Percentiles rank a stretch among this genome's conserved stretches.
These are phyloP conservation scores for Arnoldichthys spilopterus DNA, from an alignment of 2,797 vertebrate genomes.

Conservation along the genomic window DNA sequence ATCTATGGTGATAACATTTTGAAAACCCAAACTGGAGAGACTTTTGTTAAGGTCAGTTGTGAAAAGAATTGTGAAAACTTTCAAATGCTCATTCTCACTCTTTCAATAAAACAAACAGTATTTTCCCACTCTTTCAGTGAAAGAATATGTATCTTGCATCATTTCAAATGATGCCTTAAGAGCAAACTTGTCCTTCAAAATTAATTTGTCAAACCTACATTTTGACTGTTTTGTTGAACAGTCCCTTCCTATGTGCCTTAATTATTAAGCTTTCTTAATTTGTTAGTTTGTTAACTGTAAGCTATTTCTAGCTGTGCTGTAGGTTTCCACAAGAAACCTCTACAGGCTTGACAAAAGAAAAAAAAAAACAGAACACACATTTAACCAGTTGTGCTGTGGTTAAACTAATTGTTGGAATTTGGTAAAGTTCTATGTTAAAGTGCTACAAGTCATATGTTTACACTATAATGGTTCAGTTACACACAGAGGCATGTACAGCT, in stretches of 20 bases:
- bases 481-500: neutral
- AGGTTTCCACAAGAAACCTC: neutral
- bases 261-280: neutral
- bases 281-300: neutral
- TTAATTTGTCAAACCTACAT: neutral
- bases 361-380: neutral
- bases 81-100: neutral
- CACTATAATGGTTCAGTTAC: neutral
- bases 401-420: neutral
- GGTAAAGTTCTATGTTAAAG: neutral
- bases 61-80: neutral
- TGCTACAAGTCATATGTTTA: neutral
- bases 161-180: neutral
- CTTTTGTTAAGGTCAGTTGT: constrained; percentile 67
- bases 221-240: neutral
- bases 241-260: no score
- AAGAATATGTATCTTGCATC: neutral
- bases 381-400: neutral
- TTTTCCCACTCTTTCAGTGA: neutral
- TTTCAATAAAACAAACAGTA: neutral
- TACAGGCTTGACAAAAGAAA: neutral
- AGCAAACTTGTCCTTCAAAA: neutral
- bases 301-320: neutral
- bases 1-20: constrained; percentile 87
- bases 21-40: constrained; percentile 87